Base-by-base conservation (phyloP, 1,140 invertebrate genomes). In the Carposina sasakii region DNA sequence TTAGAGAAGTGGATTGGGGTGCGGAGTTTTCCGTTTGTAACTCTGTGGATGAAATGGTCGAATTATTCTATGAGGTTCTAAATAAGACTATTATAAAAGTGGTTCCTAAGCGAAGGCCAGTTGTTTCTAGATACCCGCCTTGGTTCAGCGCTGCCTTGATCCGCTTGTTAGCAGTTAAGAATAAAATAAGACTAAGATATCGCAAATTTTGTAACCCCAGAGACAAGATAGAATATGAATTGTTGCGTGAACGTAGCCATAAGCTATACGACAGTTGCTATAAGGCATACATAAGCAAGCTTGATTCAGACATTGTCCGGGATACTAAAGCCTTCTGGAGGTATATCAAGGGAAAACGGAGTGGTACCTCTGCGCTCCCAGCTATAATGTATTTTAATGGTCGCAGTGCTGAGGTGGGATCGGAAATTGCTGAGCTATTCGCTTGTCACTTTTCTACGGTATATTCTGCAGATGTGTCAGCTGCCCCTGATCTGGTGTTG, bases 141-240 rank as follows among this genome's bases (percentile, higher is more conserved):
- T 42, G 39, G 39, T 42, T 42, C 26, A 42, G 5, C 2, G 16
- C 3, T 12, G 13, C 20, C 13, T 17, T 42, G 13, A 42, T 42
- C 9, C 3, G 16, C 3, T 13, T 22, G 13, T 24, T 42, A n/a
- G n/a, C 12, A 22, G 12, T 5, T 12, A 42, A 42, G 16, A 15
- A 42, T 23, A 42, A 42, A 42, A 3, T 24, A 23, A 22, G 39
- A 13, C 10, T 3, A 2, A 22, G 16, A 8, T 42, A 15, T 42
- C 10, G 12, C 16, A 42, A 42, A 42, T 42, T 24, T 42, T 24
- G 26, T 19, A 42, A 42, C 16, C 39, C 39, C 2, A 3, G 39
- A 22, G 39, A 42, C 15, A 15, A 22, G n/a, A 4, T 24, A 13
- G 39, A 42, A 13, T 42, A 23, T 15, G n/a, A 22, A 13, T 4